phyloP scores from a whole-genome alignment of 2,888 invertebrate species.

The Ennomos quercinarius region DNA sequence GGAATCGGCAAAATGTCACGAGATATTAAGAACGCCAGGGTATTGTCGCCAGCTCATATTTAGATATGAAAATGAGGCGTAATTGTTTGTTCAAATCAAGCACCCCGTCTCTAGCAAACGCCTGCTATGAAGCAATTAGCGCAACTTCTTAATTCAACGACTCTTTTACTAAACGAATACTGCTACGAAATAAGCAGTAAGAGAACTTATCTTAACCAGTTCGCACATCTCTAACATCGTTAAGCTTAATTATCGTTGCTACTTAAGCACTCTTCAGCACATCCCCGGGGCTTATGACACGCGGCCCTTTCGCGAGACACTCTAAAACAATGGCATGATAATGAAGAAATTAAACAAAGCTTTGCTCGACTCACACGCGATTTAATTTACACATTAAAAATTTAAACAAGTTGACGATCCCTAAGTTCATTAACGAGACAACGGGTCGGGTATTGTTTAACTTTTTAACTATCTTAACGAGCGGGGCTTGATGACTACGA shows the following conservation, averaged over 20 bases:
- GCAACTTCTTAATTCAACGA: slow-evolving; percentile 72
- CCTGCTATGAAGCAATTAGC: slow-evolving; percentile 60
- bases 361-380: slow-evolving; percentile 25
- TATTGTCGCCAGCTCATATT: slow-evolving; percentile 43
- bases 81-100: slow-evolving; percentile 59
- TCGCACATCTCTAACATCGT: slow-evolving; percentile 75
- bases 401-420: slow-evolving; percentile 31
- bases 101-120: slow-evolving; percentile 43
- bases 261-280: slow-evolving; percentile 60
- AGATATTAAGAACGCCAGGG: slow-evolving; percentile 30
- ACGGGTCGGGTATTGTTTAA: slow-evolving; percentile 41
- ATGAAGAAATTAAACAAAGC: slow-evolving; percentile 35
- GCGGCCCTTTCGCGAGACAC: slow-evolving; percentile 40
- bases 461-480: slow-evolving; percentile 44
- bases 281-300: slow-evolving; percentile 47
- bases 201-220: slow-evolving; percentile 71
- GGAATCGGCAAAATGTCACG: slow-evolving; percentile 37
- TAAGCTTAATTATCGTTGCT: slow-evolving; percentile 78
- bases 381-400: slow-evolving; percentile 30
- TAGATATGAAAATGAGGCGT: slow-evolving; percentile 47
- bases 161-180: slow-evolving; percentile 70
- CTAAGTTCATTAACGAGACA: slow-evolving; percentile 38
- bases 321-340: slow-evolving; percentile 35
- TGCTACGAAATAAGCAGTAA: slow-evolving; percentile 76
- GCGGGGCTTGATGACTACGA: slow-evolving; percentile 28